Conservation (phyloP, 2,797 vertebrate species). For the Scomberomorus guttatus region DNA sequence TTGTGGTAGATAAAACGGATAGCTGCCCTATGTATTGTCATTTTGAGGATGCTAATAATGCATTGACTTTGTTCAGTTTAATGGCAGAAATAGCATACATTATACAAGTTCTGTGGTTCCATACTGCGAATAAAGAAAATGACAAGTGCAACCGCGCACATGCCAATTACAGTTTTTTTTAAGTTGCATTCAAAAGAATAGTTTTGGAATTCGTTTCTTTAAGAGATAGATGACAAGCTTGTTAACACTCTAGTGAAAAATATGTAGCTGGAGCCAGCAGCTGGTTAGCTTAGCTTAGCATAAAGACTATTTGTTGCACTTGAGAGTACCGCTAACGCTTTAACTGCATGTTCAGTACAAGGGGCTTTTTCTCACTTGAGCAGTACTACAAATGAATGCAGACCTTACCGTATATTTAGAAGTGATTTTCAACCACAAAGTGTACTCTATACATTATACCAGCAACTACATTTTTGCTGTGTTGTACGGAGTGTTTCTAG, state of each 20-base stretch:
- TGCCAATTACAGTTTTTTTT: not conserved
- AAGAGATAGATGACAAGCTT: not conserved
- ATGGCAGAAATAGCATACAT: not conserved
- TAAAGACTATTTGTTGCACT: not conserved
- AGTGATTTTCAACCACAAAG: not conserved
- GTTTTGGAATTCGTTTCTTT: not conserved
- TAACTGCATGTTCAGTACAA: not conserved
- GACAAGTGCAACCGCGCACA: not conserved
- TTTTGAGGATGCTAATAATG: not conserved
- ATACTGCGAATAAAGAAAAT: not conserved
- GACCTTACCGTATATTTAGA: constrained; percentile 5
- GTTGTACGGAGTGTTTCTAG: constrained; percentile 23
- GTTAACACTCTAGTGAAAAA: too few species aligned
- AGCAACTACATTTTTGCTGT: constrained; percentile 3
- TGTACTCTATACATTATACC: not conserved
- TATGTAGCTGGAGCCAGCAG: not conserved
- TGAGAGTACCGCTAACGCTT: too few species aligned
- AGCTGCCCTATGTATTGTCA: not conserved
- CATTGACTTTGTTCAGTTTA: not conserved
- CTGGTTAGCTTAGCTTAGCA: not conserved
- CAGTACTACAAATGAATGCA: not conserved
- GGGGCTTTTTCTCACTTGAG: not conserved
- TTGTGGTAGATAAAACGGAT: constrained; percentile 5
- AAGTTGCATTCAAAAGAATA: not conserved
- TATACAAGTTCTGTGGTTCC: not conserved